Evolutionary conservation across 2,113 vertebrate species (phyloP).

Genomic region (Raja brachyura): DNA sequence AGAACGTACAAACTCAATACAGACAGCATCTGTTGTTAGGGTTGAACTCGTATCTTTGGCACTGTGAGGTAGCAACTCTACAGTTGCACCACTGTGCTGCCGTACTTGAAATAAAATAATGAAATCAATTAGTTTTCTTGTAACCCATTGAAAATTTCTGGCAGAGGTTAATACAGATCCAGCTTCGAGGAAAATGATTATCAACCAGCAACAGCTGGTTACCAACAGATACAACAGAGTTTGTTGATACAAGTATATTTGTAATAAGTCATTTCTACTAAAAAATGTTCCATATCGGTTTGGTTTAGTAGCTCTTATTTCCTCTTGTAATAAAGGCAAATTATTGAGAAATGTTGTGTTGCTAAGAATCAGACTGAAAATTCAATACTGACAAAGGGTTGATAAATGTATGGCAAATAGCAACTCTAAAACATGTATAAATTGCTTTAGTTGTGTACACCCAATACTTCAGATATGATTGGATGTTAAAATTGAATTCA

Average conservation of each 20-base stretch:
- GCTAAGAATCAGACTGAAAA: slow-evolving; percentile 26
- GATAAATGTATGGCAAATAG: slow-evolving; percentile 19
- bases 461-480: not conserved
- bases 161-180: not conserved
- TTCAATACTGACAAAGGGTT: not conserved
- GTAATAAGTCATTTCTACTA: not conserved
- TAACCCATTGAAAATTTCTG: not conserved
- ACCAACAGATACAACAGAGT: not conserved
- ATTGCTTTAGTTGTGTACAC: slow-evolving; percentile 1
- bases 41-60: too few species aligned
- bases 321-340: not conserved
- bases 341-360: slow-evolving; percentile 15
- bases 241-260: not conserved
- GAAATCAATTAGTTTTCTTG: not conserved
- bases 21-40: too few species aligned
- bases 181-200: not conserved
- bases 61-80: too few species aligned
- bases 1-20: too few species aligned
- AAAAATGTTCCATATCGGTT: not conserved
- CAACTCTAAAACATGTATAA: not conserved
- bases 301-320: slow-evolving; percentile 17
- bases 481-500: slow-evolving; percentile 16
- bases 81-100: too few species aligned
- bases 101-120: too few species aligned
- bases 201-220: not conserved